Conservation (phyloP, 2,888 invertebrate species). For the Drosophila infuscata region DNA sequence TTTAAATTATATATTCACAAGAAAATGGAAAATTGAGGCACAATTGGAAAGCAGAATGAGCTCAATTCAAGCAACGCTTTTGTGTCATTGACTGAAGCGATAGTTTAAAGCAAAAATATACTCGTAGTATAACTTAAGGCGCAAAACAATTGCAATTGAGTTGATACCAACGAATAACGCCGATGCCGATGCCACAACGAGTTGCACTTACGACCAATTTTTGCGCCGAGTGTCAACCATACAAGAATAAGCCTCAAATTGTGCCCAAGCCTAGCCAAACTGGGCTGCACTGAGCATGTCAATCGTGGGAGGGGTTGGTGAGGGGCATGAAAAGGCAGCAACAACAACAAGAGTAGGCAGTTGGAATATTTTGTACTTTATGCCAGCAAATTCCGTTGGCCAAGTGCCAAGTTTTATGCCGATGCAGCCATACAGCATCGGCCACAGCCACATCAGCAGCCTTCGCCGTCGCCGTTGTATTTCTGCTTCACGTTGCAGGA, state of each 20-base stretch:
- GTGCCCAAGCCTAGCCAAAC: constrained; percentile 43
- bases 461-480: constrained; percentile 27
- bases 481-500: constrained; percentile 31
- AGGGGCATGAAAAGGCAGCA: neutral
- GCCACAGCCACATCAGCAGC: constrained; percentile 1
- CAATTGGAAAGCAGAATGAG: constrained; percentile 5
- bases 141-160: constrained; percentile 66
- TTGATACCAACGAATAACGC: constrained; percentile 51
- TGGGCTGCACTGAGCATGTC: constrained; percentile 12
- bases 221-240: constrained; percentile 69
- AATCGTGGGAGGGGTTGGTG: neutral
- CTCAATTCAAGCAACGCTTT: neutral
- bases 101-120: constrained; percentile 41
- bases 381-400: constrained; percentile 76
- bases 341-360: constrained; percentile 30
- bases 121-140: constrained; percentile 51
- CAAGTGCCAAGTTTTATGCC: constrained; percentile 76
- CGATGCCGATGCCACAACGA: constrained; percentile 65
- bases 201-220: constrained; percentile 76
- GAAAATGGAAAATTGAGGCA: constrained; percentile 3
- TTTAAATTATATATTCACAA: too few relatives aligned
- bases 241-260: constrained; percentile 75
- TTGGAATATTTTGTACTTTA: constrained; percentile 77
- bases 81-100: constrained; percentile 48
- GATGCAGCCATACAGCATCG: constrained; percentile 62